phyloP scores from a whole-genome alignment of 2,113 vertebrate genomes.

The Nymphicus hollandicus region DNA sequence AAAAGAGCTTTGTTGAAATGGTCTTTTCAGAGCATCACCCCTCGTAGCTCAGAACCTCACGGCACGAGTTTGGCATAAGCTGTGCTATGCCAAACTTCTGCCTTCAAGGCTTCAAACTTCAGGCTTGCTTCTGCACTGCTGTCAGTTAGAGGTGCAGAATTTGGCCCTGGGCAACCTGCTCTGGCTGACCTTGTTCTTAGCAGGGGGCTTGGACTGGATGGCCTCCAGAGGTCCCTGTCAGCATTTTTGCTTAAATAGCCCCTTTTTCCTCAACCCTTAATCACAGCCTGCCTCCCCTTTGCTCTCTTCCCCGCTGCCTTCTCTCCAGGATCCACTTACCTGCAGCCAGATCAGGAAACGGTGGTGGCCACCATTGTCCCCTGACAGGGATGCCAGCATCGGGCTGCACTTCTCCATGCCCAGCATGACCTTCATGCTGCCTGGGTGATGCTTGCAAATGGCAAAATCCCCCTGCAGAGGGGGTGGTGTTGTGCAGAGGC shows the following conservation, averaged over 20 bases:
- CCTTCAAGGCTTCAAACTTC: not conserved
- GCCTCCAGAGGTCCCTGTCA: not conserved
- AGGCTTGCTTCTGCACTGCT: not conserved
- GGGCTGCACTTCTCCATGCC: not conserved
- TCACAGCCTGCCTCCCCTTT: not conserved
- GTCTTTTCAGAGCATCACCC: not conserved
- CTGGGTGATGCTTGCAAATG: rapidly evolving
- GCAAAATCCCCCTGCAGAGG: not conserved
- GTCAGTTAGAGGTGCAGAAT: not conserved
- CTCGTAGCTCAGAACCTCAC: not conserved
- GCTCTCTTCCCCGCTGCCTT: rapidly evolving
- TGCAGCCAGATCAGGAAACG: rapidly evolving
- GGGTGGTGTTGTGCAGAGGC: not conserved
- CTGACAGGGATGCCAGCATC: rapidly evolving
- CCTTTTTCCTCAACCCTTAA: not conserved
- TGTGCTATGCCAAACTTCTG: not conserved
- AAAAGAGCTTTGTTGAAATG: not conserved
- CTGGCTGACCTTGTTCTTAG: not conserved
- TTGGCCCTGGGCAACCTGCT: not conserved
- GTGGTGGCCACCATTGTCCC: not conserved
- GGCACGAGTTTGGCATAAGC: not conserved
- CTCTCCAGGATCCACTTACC: not conserved
- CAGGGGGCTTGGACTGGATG: not conserved
- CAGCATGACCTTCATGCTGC: not conserved
- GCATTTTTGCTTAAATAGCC: not conserved